Evolutionary conservation across 2,113 vertebrate species (phyloP).

Genomic region (Globicephala melas): DNA sequence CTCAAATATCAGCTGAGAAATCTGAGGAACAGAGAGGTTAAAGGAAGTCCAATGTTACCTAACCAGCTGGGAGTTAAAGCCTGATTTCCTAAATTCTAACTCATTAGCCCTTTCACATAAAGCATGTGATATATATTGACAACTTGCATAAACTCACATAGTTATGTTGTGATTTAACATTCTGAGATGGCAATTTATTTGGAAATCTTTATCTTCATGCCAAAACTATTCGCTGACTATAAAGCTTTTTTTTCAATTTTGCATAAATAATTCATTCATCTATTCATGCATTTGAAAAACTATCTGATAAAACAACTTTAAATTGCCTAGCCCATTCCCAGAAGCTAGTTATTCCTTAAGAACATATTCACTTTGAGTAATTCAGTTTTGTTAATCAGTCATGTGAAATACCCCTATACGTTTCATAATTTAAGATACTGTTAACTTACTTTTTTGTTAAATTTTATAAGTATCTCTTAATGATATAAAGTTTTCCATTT

Average conservation of each 20-base stretch:
- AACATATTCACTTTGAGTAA: not conserved
- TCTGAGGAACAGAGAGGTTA: not conserved
- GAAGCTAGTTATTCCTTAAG: not conserved
- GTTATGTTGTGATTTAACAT: not conserved
- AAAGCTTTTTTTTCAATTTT: not conserved
- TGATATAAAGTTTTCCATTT: not conserved
- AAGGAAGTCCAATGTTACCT: not conserved
- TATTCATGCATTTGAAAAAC: not conserved
- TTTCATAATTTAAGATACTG: not conserved
- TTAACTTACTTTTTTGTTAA: not conserved
- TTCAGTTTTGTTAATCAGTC: not conserved
- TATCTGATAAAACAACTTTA: constrained; percentile 12
- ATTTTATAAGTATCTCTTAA: not conserved
- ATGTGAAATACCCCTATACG: not conserved
- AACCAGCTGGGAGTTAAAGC: not conserved
- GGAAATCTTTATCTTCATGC: not conserved
- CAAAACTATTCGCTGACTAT: not conserved
- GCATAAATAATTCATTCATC: not conserved
- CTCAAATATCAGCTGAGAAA: not conserved
- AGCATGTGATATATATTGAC: not conserved
- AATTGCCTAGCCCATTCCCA: not conserved
- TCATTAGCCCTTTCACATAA: not conserved
- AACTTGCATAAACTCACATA: not conserved
- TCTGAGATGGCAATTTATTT: not conserved
- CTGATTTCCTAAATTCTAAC: not conserved